Conservation (phyloP, 2,113 vertebrate genomes). For the Hemicordylus capensis region DNA sequence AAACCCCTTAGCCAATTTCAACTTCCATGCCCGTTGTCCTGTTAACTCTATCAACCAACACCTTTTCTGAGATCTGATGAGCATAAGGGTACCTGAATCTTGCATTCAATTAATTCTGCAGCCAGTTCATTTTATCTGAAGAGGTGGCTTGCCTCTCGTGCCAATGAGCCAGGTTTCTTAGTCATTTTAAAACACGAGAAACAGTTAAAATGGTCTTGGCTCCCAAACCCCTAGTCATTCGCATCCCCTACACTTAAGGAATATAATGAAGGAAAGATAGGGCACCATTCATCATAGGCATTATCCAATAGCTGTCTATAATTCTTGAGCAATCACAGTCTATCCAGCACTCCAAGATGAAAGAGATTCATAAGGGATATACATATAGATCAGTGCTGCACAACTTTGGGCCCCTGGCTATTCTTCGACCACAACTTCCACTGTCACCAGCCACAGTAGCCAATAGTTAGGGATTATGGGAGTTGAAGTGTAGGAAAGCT, state of each 20-base stretch:
- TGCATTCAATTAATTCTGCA: neutral
- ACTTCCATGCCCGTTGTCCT: neutral
- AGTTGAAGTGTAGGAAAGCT: too few relatives aligned
- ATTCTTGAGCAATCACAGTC: neutral
- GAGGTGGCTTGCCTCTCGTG: neutral
- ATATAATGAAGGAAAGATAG: neutral
- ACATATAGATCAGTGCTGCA: too few relatives aligned
- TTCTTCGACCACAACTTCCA: too few relatives aligned
- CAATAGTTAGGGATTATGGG: too few relatives aligned
- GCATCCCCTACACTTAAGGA: neutral
- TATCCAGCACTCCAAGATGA: neutral
- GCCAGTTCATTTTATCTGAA: neutral
- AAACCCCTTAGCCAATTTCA: neutral
- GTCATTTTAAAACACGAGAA: neutral
- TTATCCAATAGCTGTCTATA: neutral
- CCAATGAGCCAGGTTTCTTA: neutral
- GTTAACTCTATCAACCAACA: neutral
- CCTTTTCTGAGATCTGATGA: neutral
- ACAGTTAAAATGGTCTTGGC: neutral
- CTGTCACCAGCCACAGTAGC: too few relatives aligned
- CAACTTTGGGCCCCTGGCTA: too few relatives aligned
- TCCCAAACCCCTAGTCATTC: neutral
- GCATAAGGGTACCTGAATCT: neutral
- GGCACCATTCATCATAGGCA: neutral
- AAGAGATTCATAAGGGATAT: too few relatives aligned